Base-by-base conservation (phyloP, 1,140 invertebrate genomes). In the Camponotus vicinus region DNA sequence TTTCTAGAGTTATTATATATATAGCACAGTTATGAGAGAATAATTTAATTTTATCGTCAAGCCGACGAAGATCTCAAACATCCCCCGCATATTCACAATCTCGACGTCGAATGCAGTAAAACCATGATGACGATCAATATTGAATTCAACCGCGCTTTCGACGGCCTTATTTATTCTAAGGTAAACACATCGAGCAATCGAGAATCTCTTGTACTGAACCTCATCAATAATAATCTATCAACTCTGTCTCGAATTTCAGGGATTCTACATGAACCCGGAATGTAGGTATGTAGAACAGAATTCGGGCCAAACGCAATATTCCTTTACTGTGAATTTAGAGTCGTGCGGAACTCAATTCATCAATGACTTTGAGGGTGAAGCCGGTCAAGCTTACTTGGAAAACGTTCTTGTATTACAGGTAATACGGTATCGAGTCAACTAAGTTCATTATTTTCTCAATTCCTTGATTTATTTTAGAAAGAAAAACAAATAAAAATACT, bases 131-230 rank as follows among this genome's bases (percentile, higher is more conserved):
- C 96, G 0, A 97, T 98, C 63, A 97, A 97, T 70, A 96, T 98
- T 3, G 97, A 97, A 93, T 98, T 98, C 92, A 97, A 98, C 91
- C 96, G 96, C 84, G 93, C 93, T 37, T 98, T 97, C 89, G 96
- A 97, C 88, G 98, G 98, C 8, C 95, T 98, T 8, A 97, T 98
- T 83, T 98, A 98, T 89, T 97, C 97, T 0, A 98, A 98, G 96
- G 96, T 96, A 92, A 91, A 64, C 6, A 64, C 6, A 27, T 40
- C 9, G 21, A 49, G 40, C 0, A 59, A 61, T 3, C n/a, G 45
- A 66, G 1, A 8, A 13, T 78, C 11, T 34, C 1, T 78, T 13
- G 8, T 18, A 64, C 6, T 13, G 15, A 63, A 57, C 42, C 32
- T 32, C 1, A 70, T 18, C 9, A n/a, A 49, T 21, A 78, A 85